Evolutionary conservation across 2,797 vertebrate genomes (phyloP).

Genomic region (Etheostoma nigrum): DNA sequence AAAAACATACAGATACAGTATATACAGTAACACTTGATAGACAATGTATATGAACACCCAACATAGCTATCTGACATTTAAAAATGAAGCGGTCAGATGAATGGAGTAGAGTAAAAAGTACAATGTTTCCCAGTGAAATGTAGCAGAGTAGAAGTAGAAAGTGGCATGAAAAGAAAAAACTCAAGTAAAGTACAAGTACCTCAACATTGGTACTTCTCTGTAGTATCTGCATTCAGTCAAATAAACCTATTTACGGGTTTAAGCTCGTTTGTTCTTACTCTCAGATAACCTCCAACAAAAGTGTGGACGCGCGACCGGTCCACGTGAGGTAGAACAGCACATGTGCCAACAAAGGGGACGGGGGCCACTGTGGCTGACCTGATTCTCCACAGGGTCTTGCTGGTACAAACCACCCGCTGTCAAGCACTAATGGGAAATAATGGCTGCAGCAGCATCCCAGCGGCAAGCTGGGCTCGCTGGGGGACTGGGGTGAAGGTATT

Average conservation of each 20-base stretch:
- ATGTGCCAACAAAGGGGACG: constrained; percentile 19
- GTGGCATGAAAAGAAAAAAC: too few species aligned
- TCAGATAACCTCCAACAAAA: constrained; percentile 32
- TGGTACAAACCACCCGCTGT: constrained; percentile 45
- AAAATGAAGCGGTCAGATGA: too few species aligned
- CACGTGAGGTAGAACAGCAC: constrained; percentile 1
- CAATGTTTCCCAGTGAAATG: too few species aligned
- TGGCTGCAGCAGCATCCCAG: constrained; percentile 37
- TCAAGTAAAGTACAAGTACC: too few species aligned
- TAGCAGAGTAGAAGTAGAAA: too few species aligned
- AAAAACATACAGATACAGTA: too few species aligned
- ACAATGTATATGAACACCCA: too few species aligned
- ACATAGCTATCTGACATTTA: too few species aligned
- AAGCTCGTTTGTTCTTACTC: constrained; percentile 3
- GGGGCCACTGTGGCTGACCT: constrained; percentile 24
- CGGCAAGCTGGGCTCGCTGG: constrained; percentile 6
- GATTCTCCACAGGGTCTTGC: constrained; percentile 43
- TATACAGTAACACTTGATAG: too few species aligned
- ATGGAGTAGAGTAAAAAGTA: too few species aligned
- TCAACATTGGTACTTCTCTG: background rate
- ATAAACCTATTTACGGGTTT: constrained; percentile 14
- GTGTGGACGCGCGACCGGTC: background rate
- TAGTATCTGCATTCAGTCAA: background rate
- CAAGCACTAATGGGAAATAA: constrained; percentile 72
- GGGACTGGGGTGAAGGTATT: constrained; percentile 49